Conservation (phyloP, 1,140 invertebrate genomes). For the Tetragonula clypearis region DNA sequence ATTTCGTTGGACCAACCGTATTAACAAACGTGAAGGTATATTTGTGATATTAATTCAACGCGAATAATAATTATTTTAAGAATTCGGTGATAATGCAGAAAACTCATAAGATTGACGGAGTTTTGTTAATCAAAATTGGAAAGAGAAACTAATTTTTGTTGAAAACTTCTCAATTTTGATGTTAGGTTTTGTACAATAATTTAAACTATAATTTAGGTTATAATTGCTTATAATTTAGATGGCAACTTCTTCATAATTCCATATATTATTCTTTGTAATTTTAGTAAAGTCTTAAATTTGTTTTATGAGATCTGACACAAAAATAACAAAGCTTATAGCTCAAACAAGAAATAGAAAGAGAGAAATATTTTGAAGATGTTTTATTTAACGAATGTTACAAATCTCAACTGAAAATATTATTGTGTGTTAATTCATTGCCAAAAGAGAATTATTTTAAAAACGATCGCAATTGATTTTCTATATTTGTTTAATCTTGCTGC, state of each 20-base stretch:
- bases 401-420: no score
- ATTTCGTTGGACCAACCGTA: slow-evolving; percentile 99
- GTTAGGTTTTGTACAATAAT: neutral
- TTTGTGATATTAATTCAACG: neutral
- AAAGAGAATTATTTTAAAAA: no score
- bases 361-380: no score
- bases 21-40: slow-evolving; percentile 92
- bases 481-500: no score
- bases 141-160: neutral
- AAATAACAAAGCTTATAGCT: no score
- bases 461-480: no score
- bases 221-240: neutral
- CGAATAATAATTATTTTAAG: neutral
- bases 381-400: no score
- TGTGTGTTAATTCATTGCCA: no score
- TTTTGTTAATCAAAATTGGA: neutral
- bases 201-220: neutral
- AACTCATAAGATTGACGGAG: neutral
- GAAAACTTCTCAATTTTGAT: neutral
- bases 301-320: no score
- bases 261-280: neutral
- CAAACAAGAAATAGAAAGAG: no score
- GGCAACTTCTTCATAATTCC: neutral
- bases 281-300: no score
- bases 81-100: neutral